Evolutionary conservation across 35 echinoderm and acorn worm genomes (phyloP), one percentile per base, ranked within the genome.

Genomic region (Diadema setosum): DNA sequence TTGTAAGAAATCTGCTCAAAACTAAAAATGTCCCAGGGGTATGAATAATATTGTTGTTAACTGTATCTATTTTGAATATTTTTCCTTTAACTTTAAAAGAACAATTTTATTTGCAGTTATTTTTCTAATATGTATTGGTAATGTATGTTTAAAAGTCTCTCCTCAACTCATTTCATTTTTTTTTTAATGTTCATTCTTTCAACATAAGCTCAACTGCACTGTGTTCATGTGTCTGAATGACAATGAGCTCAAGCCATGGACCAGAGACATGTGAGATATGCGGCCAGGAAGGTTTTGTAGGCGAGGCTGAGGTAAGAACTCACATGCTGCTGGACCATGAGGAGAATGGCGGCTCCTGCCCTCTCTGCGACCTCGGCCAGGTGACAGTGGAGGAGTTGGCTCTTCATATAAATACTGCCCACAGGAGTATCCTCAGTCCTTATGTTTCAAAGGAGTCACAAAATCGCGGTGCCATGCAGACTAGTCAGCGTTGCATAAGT

Each of bases 381-480:
- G 27, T 99, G 50, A 89, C 84, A 14, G 37, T 91, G 8, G 91
- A 94, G 41, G 92, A 99, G 42, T 73, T 99, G 16, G 40, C 86
- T 7, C 44, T 90, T 32, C 96, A 99, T 67, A 87, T 99, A 33
- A 95, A 99, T 35, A 92, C 96, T 29, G 93, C 88, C 33, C 89
- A 99, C 85, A 24, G 27, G 3, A 58, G 89, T 69, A 46, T 98
- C n/a, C 42, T 94, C 3, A 98, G 92, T 59, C 92, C 94, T 18
- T 15, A 44, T 58, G 48, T 34, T 17, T 26, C 73, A 41, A 78
- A 78, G n/a, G 3, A 1, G 9, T 52, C 48, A 52, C 48, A 52
- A 9, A 9, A 52, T 52, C n/a, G 9, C n/a, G 48, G 9, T 9
- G 48, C 48, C n/a, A n/a, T n/a, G n/a, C 9, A 52, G n/a, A 52